These are phyloP conservation scores for Cepaea nemoralis DNA, from an alignment of 1,140 invertebrate genomes.

Conservation along the genomic window DNA sequence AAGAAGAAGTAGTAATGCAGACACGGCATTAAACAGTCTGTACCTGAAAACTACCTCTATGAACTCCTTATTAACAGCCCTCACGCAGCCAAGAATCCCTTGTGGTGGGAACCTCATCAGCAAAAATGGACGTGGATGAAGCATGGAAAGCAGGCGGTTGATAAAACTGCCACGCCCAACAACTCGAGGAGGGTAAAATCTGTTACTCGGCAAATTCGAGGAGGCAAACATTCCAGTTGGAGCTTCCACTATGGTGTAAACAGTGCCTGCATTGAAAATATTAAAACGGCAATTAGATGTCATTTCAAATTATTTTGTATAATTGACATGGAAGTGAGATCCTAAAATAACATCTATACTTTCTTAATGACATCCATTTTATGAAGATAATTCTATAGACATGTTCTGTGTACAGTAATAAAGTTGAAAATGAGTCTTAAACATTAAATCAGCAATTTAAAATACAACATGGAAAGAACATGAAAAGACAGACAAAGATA, in stretches of 20 bases:
- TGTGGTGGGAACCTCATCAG: conserved; percentile 68
- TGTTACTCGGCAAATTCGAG: conserved; percentile 54
- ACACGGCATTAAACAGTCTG: neutral
- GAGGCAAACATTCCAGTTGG: conserved; percentile 25
- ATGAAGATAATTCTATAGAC: too few relatives aligned
- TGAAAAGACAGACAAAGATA: too few relatives aligned
- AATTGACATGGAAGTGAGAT: too few relatives aligned
- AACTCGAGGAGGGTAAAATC: conserved; percentile 62
- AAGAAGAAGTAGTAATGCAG: too few relatives aligned
- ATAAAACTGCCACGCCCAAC: conserved; percentile 50
- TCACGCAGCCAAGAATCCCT: conserved; percentile 64
- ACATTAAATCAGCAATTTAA: too few relatives aligned
- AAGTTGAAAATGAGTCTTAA: too few relatives aligned
- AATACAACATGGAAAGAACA: too few relatives aligned
- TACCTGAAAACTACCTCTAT: conserved; percentile 72
- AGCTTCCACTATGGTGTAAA: neutral
- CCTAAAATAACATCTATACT: too few relatives aligned
- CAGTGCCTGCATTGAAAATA: conserved; percentile 35
- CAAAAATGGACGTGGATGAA: conserved; percentile 69
- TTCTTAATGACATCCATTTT: too few relatives aligned
- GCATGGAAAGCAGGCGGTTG: conserved; percentile 65
- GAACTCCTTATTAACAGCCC: conserved; percentile 66
- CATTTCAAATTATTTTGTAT: too few relatives aligned
- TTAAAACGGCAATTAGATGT: too few relatives aligned
- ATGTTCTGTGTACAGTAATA: too few relatives aligned